A percentile compares a stretch with the other conserved stretches of the same genome.
Conservation (phyloP, 1,140 invertebrate genomes). For the Cherax quadricarinatus region DNA sequence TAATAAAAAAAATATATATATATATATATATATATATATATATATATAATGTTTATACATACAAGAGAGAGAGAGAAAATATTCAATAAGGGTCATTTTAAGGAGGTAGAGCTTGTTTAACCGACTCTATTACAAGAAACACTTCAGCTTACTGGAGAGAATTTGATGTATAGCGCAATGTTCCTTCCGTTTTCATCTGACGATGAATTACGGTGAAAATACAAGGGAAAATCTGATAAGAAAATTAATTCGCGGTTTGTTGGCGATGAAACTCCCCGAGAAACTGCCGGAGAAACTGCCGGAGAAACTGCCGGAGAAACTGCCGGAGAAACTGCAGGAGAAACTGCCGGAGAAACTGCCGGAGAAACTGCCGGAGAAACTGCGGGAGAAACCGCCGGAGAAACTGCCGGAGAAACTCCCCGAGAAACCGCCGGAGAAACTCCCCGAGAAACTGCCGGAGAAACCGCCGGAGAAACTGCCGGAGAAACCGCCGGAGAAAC, state of each 20-base stretch:
- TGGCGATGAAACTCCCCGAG: background rate
- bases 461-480: too few relatives aligned
- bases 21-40: too few relatives aligned
- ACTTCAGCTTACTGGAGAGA: background rate
- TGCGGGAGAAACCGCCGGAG: background rate
- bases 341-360: background rate
- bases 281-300: background rate
- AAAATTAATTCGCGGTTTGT: background rate
- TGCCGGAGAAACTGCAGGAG: background rate
- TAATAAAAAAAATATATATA: too few relatives aligned
- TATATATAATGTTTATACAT: too few relatives aligned
- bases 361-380: background rate
- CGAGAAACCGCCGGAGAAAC: too few relatives aligned
- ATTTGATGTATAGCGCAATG: background rate
- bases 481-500: background rate
- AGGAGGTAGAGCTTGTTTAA: too few relatives aligned
- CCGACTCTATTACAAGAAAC: too few relatives aligned
- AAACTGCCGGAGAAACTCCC: too few relatives aligned
- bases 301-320: background rate
- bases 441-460: background rate
- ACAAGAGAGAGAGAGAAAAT: too few relatives aligned
- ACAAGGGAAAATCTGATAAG: background rate
- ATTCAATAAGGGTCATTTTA: too few relatives aligned
- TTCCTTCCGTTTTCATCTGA: background rate
- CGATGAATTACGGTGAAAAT: background rate